A percentile compares a stretch with the other conserved stretches of the same genome.
Conservation (phyloP, 2,113 vertebrate genomes). For the Hippocampus guttulatus region DNA sequence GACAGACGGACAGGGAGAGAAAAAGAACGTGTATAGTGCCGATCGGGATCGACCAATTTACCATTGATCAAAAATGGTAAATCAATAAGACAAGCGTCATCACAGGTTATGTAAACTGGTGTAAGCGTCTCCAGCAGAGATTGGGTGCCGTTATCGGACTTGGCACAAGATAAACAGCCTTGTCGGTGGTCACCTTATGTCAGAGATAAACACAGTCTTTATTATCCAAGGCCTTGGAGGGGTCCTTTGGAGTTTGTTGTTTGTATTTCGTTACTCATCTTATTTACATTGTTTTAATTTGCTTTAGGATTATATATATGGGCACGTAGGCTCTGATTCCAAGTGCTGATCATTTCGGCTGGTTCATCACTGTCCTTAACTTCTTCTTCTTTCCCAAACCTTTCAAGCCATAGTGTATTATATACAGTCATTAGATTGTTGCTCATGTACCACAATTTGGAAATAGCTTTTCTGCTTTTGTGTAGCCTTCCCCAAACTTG, state of each 20-base stretch:
- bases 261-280: not conserved
- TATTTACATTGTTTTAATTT: not conserved
- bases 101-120: not conserved
- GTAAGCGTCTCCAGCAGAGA: not conserved
- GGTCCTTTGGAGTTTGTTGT: constrained; percentile 43
- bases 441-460: too few relatives aligned
- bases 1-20: not conserved
- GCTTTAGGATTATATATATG: too few relatives aligned
- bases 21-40: not conserved
- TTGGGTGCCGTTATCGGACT: constrained; percentile 13
- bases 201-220: constrained; percentile 40
- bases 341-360: too few relatives aligned
- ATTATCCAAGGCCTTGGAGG: constrained; percentile 34
- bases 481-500: too few relatives aligned
- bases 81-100: not conserved
- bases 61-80: not conserved
- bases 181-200: constrained; percentile 44
- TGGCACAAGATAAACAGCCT: constrained; percentile 43
- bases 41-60: not conserved
- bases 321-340: too few relatives aligned
- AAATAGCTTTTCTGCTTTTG: too few relatives aligned
- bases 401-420: too few relatives aligned
- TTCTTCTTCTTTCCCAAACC: not conserved
- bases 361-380: not conserved
- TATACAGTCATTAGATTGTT: too few relatives aligned